phyloP scores from a whole-genome alignment of 2,797 vertebrate genomes.

The Zenarchopterus dispar region DNA sequence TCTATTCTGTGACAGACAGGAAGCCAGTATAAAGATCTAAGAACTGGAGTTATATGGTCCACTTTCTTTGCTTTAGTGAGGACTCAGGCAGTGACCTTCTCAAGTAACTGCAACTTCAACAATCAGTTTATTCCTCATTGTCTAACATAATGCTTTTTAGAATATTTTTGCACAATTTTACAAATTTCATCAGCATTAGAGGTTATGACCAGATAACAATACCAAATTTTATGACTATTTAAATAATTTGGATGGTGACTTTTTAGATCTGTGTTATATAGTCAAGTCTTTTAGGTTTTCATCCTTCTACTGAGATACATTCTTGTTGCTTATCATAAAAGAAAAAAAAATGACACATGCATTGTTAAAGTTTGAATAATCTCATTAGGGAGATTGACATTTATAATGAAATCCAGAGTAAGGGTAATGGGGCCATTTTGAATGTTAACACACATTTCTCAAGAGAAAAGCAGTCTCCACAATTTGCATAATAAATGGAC shows the following conservation, averaged over 20 bases:
- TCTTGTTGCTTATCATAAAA: too few relatives aligned
- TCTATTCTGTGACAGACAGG: too few relatives aligned
- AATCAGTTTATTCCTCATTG: not conserved
- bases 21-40: too few relatives aligned
- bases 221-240: too few relatives aligned
- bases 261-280: too few relatives aligned
- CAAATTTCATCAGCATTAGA: not conserved
- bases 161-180: not conserved
- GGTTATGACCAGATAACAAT: not conserved
- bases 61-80: too few relatives aligned
- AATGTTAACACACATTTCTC: constrained; percentile 13
- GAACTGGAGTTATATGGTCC: too few relatives aligned
- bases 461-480: not conserved
- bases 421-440: constrained; percentile 36
- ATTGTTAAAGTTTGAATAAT: constrained; percentile 3
- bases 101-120: too few relatives aligned
- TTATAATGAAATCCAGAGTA: constrained; percentile 19
- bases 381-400: constrained; percentile 6
- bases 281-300: too few relatives aligned
- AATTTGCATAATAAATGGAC: constrained; percentile 34
- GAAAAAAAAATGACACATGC: not conserved
- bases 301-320: too few relatives aligned
- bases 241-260: too few relatives aligned
- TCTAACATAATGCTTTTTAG: not conserved
- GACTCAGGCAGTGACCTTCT: too few relatives aligned